Percentiles rank a stretch among this genome's conserved stretches.
phyloP scores from a whole-genome alignment of 1,140 invertebrate genomes.

The Dendrolimus punctatus region DNA sequence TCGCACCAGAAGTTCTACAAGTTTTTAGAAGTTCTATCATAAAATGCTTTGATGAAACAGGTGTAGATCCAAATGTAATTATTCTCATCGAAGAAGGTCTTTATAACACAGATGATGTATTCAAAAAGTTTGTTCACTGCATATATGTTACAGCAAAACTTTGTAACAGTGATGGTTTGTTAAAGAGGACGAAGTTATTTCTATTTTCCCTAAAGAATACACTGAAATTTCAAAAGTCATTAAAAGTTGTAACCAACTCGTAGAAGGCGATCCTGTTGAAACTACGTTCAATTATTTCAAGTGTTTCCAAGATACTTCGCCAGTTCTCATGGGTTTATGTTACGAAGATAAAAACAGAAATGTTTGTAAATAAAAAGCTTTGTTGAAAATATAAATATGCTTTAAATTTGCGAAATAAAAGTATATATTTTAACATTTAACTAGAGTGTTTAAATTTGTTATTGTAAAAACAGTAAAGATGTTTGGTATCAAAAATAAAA shows the following conservation, averaged over 20 bases:
- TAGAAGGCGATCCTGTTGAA: conserved; percentile 2
- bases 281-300: conserved; percentile 5
- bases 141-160: not conserved
- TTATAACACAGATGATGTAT: conserved; percentile 1
- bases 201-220: conserved; percentile 3
- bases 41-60: not conserved
- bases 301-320: conserved; percentile 7
- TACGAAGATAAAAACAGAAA: no score
- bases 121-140: conserved; percentile 5
- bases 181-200: not conserved
- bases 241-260: conserved; percentile 1
- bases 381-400: no score
- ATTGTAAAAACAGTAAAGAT: no score
- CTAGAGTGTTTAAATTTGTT: no score
- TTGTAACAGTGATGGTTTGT: conserved; percentile 1
- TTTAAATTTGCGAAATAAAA: no score
- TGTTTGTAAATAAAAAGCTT: no score
- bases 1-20: not conserved
- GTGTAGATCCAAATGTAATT: not conserved
- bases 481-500: no score
- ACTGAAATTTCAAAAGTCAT: not conserved
- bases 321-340: not conserved
- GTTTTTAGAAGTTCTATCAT: not conserved
- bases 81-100: conserved; percentile 1
- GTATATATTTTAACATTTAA: no score